phyloP scores from a whole-genome alignment of 1,140 invertebrate species.

The Brachionus paranguensis region DNA sequence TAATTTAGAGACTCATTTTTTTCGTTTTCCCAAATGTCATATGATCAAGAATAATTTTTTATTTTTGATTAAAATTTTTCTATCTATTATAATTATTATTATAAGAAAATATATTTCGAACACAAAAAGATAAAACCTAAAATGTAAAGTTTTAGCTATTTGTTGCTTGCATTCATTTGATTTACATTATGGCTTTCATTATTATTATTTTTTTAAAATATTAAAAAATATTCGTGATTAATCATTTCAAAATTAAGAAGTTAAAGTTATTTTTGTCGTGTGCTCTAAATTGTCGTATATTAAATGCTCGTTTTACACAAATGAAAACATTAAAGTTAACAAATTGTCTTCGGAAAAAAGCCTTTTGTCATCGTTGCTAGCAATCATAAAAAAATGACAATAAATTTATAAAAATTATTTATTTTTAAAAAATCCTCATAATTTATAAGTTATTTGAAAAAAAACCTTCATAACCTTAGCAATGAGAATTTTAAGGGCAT shows the following conservation, averaged over 20 bases:
- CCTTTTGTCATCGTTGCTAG: not conserved
- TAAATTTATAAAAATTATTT: too few species aligned
- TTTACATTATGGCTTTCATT: conserved; percentile 23
- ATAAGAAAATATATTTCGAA: not conserved
- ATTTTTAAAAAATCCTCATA: too few species aligned
- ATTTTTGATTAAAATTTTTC: not conserved
- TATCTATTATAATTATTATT: not conserved
- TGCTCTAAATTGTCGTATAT: not conserved
- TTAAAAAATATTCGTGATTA: conserved; percentile 25
- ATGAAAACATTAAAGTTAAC: not conserved
- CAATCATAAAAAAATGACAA: not conserved
- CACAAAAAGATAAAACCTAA: not conserved
- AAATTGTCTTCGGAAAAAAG: not conserved
- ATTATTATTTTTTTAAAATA: conserved; percentile 3
- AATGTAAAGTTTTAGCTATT: not conserved
- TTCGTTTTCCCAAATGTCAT: not conserved
- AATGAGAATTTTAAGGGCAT: too few species aligned
- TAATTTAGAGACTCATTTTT: not conserved
- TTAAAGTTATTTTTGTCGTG: conserved; percentile 22
- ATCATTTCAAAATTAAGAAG: conserved; percentile 1
- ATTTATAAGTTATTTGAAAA: too few species aligned
- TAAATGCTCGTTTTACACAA: not conserved
- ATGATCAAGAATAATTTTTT: not conserved
- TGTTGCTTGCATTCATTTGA: not conserved
- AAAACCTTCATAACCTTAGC: too few species aligned